Evolutionary conservation across 37 sponge, comb jelly and placozoan genomes (phyloP).

Genomic region (Aplysina aerophoba): DNA sequence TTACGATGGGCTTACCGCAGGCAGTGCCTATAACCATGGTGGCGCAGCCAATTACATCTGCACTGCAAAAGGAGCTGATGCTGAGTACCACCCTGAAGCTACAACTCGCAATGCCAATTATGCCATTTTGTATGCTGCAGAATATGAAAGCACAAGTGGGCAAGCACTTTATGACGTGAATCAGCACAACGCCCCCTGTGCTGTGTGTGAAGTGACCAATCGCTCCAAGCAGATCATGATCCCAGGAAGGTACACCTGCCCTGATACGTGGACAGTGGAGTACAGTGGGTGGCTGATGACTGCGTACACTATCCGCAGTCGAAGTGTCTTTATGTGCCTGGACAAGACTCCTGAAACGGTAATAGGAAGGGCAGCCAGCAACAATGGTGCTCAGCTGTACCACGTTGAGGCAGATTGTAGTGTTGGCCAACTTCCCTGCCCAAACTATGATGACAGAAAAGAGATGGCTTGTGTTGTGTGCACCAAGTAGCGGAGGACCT

Average conservation of each 20-base stretch:
- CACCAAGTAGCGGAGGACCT: not conserved
- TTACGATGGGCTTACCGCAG: not conserved
- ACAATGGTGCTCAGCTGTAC: conserved; percentile 32
- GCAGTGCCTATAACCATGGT: conserved; percentile 6
- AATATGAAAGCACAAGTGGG: conserved; percentile 21
- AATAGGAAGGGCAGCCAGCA: not conserved
- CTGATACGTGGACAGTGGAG: conserved; percentile 41
- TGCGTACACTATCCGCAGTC: not conserved
- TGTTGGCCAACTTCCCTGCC: conserved; percentile 35
- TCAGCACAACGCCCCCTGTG: conserved; percentile 50
- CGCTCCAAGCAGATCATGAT: conserved; percentile 35
- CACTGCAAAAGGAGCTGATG: conserved; percentile 13
- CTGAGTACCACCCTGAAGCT: not conserved
- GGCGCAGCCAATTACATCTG: conserved; percentile 54
- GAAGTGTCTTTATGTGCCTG: conserved; percentile 37
- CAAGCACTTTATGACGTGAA: not conserved
- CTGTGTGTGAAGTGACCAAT: conserved; percentile 39
- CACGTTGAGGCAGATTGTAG: conserved; percentile 43
- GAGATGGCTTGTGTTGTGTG: conserved; percentile 59
- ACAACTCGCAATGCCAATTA: not conserved
- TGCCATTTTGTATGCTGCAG: conserved; percentile 26
- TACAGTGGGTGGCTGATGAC: conserved; percentile 61
- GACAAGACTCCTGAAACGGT: conserved; percentile 41
- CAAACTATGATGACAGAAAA: conserved; percentile 33
- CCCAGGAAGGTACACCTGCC: conserved; percentile 45